Conservation (phyloP, 2,888 invertebrate species). For the Antheraea yamamai region DNA sequence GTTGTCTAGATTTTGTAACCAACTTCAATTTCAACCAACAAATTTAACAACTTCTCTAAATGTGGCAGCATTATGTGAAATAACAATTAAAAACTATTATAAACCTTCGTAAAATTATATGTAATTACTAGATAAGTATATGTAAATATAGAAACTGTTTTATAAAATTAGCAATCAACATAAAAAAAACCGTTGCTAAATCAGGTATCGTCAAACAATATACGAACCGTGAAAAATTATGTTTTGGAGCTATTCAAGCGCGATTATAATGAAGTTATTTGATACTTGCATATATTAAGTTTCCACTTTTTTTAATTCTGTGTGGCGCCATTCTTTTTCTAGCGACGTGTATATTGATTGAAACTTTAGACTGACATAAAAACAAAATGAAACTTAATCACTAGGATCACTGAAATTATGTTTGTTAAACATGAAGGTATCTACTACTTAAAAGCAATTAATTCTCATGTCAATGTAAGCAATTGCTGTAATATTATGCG, state of each 20-base stretch:
- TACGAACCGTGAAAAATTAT: slow-evolving; percentile 60
- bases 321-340: slow-evolving; percentile 61
- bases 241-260: slow-evolving; percentile 63
- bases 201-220: slow-evolving; percentile 49
- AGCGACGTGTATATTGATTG: slow-evolving; percentile 31
- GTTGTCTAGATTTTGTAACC: too few relatives aligned
- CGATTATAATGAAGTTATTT: slow-evolving; percentile 49
- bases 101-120: slow-evolving; percentile 36
- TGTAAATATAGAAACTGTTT: slow-evolving; percentile 33
- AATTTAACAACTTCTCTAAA: not conserved
- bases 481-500: not conserved
- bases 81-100: slow-evolving; percentile 24
- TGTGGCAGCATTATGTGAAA: slow-evolving; percentile 20
- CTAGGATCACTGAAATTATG: slow-evolving; percentile 31
- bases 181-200: slow-evolving; percentile 40
- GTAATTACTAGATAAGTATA: slow-evolving; percentile 43
- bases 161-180: slow-evolving; percentile 38
- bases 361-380: slow-evolving; percentile 36
- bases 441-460: not conserved
- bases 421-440: slow-evolving; percentile 18
- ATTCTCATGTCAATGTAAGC: not conserved
- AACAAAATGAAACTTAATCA: slow-evolving; percentile 28
- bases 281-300: slow-evolving; percentile 57
- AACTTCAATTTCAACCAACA: not conserved
- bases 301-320: slow-evolving; percentile 42